A percentile compares a stretch with the other conserved stretches of the same genome.
These are phyloP conservation scores for Allolobophora icterica DNA, from an alignment of 2,888 invertebrate species.

Conservation along the genomic window DNA sequence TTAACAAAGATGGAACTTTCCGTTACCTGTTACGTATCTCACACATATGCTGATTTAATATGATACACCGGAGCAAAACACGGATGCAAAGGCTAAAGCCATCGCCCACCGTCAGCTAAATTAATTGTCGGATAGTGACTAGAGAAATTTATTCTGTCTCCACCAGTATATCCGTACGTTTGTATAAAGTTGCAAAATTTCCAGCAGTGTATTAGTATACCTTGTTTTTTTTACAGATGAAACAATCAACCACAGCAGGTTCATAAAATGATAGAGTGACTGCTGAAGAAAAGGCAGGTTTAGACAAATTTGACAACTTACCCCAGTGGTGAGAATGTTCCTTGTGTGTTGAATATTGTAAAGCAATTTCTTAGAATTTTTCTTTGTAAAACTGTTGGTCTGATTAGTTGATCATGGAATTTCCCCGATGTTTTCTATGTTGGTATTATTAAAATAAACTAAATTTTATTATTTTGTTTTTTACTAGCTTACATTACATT, in stretches of 20 bases:
- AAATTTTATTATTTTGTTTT: too few relatives aligned
- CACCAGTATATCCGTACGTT: neutral
- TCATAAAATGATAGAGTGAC: neutral
- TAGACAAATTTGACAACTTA: neutral
- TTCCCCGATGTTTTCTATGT: neutral
- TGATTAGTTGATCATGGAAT: neutral
- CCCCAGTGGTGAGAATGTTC: neutral
- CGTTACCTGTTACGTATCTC: neutral
- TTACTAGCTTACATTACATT: too few relatives aligned
- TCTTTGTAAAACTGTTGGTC: too few relatives aligned
- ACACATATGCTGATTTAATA: neutral
- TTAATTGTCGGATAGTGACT: neutral
- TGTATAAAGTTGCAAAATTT: neutral
- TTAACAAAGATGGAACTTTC: too few relatives aligned
- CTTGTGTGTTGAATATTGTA: neutral
- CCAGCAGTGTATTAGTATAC: neutral
- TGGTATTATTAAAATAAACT: neutral
- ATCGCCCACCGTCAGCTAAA: neutral
- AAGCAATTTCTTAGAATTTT: too few relatives aligned
- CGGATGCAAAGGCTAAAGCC: neutral
- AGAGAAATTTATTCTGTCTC: too few relatives aligned
- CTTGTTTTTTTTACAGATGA: conserved; percentile 7
- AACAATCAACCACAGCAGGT: neutral
- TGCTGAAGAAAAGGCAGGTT: neutral
- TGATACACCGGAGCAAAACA: neutral